A percentile compares a stretch with the other conserved stretches of the same genome.
These are phyloP conservation scores for Trematocara variabile DNA, from an alignment of 2,113 vertebrate genomes.

Conservation along the genomic window DNA sequence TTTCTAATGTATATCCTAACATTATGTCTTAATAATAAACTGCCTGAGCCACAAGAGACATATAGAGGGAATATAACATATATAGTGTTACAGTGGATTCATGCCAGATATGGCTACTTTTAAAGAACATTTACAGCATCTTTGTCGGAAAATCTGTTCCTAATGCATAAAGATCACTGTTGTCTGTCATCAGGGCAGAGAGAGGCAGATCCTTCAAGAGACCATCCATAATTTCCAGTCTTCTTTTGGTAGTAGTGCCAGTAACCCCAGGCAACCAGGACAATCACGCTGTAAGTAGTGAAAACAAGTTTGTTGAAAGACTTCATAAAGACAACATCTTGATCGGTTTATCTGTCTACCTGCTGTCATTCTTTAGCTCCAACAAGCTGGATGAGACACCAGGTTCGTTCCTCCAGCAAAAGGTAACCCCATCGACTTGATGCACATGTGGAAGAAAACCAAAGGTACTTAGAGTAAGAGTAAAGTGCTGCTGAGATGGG, in stretches of 20 bases:
- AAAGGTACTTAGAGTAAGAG: conserved; percentile 11
- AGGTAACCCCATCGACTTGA: conserved; percentile 41
- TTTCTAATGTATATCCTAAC: neutral
- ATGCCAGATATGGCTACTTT: neutral
- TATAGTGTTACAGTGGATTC: neutral
- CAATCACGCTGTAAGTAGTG: conserved; percentile 81
- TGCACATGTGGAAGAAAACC: neutral
- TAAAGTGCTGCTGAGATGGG: neutral
- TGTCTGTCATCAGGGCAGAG: conserved; percentile 80
- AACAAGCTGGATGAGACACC: conserved; percentile 71
- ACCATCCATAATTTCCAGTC: conserved; percentile 99
- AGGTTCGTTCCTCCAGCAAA: conserved; percentile 68
- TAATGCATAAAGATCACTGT: neutral
- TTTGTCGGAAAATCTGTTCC: rapidly evolving
- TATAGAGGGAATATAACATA: neutral
- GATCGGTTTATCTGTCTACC: neutral
- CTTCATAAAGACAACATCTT: neutral
- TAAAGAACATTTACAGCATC: neutral
- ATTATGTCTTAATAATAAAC: neutral
- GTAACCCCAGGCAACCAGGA: conserved; percentile 84
- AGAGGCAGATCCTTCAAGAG: conserved; percentile 95
- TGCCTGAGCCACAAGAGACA: neutral
- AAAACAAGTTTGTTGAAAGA: neutral
- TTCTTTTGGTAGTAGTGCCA: conserved; percentile 96
- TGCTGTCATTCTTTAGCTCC: conserved; percentile 46